Evolutionary conservation across 2,888 invertebrate species (phyloP).

Genomic region (Oeneis ivallda): DNA sequence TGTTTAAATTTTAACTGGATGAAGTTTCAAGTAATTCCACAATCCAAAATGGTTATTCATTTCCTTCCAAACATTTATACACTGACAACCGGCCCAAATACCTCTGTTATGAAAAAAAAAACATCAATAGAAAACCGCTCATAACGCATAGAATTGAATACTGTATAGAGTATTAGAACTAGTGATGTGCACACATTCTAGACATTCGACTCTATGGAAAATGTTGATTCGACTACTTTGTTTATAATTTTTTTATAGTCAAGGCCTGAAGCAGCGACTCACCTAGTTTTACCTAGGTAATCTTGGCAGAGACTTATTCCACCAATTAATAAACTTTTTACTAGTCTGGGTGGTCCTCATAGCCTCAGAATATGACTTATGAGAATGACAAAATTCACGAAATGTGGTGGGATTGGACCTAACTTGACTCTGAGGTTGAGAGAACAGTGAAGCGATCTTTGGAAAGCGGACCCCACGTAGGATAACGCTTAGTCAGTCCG

Average conservation of each 20-base stretch:
- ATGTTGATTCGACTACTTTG: background rate
- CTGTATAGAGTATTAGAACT: conserved; percentile 42
- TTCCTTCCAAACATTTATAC: conserved; percentile 38
- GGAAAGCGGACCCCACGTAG: too few species aligned
- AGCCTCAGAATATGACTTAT: too few species aligned
- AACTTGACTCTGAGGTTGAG: too few species aligned
- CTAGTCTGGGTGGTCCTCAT: too few species aligned
- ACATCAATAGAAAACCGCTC: conserved; percentile 52
- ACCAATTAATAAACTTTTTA: too few species aligned
- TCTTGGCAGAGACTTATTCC: too few species aligned
- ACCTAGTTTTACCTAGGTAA: too few species aligned
- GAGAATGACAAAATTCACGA: too few species aligned
- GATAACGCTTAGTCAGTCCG: too few species aligned
- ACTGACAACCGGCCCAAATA: conserved; percentile 42
- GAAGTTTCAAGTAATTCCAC: conserved; percentile 16
- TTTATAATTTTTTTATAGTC: background rate
- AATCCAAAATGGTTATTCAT: conserved; percentile 29
- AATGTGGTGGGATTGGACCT: too few species aligned
- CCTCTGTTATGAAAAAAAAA: conserved; percentile 48
- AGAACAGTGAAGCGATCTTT: too few species aligned
- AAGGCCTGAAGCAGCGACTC: background rate
- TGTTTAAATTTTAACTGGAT: conserved; percentile 28
- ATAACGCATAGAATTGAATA: conserved; percentile 49
- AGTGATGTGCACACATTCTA: background rate
- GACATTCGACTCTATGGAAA: background rate